Base-by-base conservation (phyloP, 2,113 vertebrate species). In the Corvus hawaiiensis region DNA sequence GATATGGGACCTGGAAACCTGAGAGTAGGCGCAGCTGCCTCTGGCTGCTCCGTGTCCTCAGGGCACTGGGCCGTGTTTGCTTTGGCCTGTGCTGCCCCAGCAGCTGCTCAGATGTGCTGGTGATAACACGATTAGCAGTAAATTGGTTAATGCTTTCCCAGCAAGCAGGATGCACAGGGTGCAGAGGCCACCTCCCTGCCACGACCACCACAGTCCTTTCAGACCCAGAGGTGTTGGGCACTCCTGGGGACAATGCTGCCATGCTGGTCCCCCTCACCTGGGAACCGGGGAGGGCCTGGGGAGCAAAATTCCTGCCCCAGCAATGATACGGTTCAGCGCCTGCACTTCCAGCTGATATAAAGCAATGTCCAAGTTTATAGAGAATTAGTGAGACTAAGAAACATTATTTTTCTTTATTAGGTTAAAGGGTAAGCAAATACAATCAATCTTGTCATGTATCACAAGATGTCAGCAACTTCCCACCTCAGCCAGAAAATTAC, bases 381-480 rank as follows among this genome's bases (percentile, higher is more conserved):
- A 90, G 95, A 93, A 92, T 95, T 86, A 94, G 48, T 37, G 79
- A 94, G 86, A 63, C 86, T 64, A 43, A 92, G 80, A 76, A 94
- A 95, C 86, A 35, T 93, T 96, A 90, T 96, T 97, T 94, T 94
- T 90, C 95, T 96, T 97, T 97, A 97, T 95, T 97, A 94, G 96
- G 96, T 96, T 94, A 97, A 96, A 96, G 95, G 95, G 91, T 95
- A 97, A 97, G 94, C 94, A 97, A 97, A 97, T 92, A 96, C 96
- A 95, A 97, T 97, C 96, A 96, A 97, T 97, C 95, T 97, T 94
- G 86, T 95, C 95, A 88, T 78, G 91, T 93, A 96, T 96, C 95
- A 94, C 95, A 93, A 89, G 96, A 93, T 90, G 95, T 97, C 96
- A 96, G 95, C 95, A 96, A 94, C 95, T 97, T 96, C 94, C 96